A percentile compares a stretch with the other conserved stretches of the same genome.
phyloP scores from a whole-genome alignment of 2,113 vertebrate genomes.

The Dicentrarchus labrax region DNA sequence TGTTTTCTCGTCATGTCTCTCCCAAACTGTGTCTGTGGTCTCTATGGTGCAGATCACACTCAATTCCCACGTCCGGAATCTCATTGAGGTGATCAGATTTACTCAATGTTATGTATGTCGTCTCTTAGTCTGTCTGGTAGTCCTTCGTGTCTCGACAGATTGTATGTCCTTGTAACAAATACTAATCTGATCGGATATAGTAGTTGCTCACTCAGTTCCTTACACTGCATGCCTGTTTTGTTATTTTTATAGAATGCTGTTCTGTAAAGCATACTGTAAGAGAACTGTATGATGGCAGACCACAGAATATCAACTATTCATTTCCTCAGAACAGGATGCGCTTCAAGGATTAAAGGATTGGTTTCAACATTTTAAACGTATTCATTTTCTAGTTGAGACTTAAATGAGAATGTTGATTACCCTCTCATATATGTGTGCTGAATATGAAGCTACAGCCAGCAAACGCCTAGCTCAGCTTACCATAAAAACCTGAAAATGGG shows the following conservation, averaged over 20 bases:
- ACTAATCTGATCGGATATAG: conserved; percentile 61
- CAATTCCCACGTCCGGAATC: conserved; percentile 88
- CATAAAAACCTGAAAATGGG: neutral
- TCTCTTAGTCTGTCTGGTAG: conserved; percentile 68
- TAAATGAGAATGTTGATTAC: neutral
- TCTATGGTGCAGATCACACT: conserved; percentile 88
- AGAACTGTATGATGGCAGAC: neutral
- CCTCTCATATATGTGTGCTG: neutral
- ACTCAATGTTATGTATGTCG: conserved; percentile 68
- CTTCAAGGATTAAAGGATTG: neutral
- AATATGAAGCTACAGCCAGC: neutral
- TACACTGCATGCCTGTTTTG: conserved; percentile 59
- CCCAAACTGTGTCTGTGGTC: conserved; percentile 70
- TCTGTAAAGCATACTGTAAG: conserved; percentile 9
- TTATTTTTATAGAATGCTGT: neutral
- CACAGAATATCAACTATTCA: neutral
- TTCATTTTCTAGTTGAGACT: neutral
- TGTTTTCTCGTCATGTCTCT: conserved; percentile 66
- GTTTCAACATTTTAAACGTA: conserved; percentile 10
- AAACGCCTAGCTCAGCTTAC: neutral
- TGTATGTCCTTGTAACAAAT: conserved; percentile 46
- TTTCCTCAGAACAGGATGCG: neutral
- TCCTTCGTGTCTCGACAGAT: conserved; percentile 39
- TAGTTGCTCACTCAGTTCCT: conserved; percentile 41
- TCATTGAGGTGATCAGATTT: conserved; percentile 89